phyloP scores from a whole-genome alignment of 2,797 vertebrate species.

The Eremophila alpestris region DNA sequence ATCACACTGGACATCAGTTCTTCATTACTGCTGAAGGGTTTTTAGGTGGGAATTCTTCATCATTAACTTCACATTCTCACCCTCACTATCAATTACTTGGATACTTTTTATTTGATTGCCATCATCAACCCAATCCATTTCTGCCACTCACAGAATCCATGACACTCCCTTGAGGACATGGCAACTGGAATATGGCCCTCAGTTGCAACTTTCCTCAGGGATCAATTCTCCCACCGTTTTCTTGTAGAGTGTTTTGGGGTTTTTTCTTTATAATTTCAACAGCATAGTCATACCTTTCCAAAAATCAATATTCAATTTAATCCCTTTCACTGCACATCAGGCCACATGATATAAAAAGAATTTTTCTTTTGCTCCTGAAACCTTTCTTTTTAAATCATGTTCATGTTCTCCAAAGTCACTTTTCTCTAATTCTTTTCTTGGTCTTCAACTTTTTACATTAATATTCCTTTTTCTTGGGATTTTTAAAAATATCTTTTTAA shows the following conservation, averaged over 20 bases:
- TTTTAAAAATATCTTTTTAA: background rate
- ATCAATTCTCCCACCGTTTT: slow-evolving; percentile 37
- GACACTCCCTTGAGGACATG: background rate
- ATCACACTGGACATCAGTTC: background rate
- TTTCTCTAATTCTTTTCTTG: background rate
- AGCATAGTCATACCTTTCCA: slow-evolving; percentile 49
- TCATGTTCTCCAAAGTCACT: background rate
- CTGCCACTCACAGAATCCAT: background rate
- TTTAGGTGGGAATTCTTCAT: slow-evolving; percentile 17
- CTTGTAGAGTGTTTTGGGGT: background rate
- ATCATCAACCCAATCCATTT: background rate
- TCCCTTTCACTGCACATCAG: slow-evolving; percentile 45
- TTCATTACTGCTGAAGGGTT: background rate
- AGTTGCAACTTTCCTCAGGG: background rate
- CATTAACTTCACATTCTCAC: slow-evolving; percentile 30
- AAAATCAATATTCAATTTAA: slow-evolving; percentile 72
- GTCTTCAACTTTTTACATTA: background rate
- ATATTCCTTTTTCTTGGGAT: background rate
- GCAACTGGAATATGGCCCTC: background rate
- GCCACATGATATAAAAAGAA: slow-evolving; percentile 34
- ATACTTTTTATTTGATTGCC: slow-evolving; percentile 14
- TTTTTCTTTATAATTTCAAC: slow-evolving; percentile 47
- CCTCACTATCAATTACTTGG: slow-evolving; percentile 12
- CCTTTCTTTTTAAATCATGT: background rate
- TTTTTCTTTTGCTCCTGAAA: slow-evolving; percentile 39